phyloP scores from a whole-genome alignment of 1,140 invertebrate genomes.

The Drosophila tsacasi region DNA sequence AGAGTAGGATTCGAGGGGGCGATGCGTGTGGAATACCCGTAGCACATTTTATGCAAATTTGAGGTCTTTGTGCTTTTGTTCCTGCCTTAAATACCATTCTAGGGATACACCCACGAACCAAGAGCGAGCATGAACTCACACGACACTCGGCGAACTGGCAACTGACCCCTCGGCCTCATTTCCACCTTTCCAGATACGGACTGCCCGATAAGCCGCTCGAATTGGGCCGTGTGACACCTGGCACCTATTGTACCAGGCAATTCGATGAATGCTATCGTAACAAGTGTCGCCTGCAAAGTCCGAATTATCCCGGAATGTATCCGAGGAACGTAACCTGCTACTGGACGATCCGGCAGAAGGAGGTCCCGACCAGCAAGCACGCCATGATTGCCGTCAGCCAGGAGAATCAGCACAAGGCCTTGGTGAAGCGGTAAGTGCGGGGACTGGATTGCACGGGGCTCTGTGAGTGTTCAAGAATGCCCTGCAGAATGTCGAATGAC shows the following conservation, averaged over 20 bases:
- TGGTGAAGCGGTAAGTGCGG: constrained; percentile 88
- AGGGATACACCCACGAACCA: constrained; percentile 53
- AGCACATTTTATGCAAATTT: constrained; percentile 79
- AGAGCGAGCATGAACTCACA: constrained; percentile 43
- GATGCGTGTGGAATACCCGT: constrained; percentile 39
- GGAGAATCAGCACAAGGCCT: constrained; percentile 90
- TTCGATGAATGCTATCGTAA: constrained; percentile 95
- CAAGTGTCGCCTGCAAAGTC: constrained; percentile 92
- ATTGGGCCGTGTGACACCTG: constrained; percentile 92
- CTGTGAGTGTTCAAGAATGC: constrained; percentile 7
- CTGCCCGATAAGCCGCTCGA: constrained; percentile 90
- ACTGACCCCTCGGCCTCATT: constrained; percentile 24
- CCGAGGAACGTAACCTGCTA: constrained; percentile 94
- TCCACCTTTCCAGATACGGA: constrained; percentile 87
- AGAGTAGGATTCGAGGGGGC: neutral
- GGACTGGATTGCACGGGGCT: neutral
- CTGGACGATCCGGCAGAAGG: constrained; percentile 92
- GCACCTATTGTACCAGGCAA: constrained; percentile 94
- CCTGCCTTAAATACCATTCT: constrained; percentile 67
- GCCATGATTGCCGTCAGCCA: constrained; percentile 94
- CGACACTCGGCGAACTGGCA: constrained; percentile 39
- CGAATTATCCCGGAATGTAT: constrained; percentile 97
- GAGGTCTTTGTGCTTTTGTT: constrained; percentile 34
- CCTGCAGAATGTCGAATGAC: constrained; percentile 5
- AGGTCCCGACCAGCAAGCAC: constrained; percentile 94